Evolutionary conservation across 1,140 invertebrate genomes (phyloP), one percentile per base, ranked within the genome.

Genomic region (Drosophila neocordata): DNA sequence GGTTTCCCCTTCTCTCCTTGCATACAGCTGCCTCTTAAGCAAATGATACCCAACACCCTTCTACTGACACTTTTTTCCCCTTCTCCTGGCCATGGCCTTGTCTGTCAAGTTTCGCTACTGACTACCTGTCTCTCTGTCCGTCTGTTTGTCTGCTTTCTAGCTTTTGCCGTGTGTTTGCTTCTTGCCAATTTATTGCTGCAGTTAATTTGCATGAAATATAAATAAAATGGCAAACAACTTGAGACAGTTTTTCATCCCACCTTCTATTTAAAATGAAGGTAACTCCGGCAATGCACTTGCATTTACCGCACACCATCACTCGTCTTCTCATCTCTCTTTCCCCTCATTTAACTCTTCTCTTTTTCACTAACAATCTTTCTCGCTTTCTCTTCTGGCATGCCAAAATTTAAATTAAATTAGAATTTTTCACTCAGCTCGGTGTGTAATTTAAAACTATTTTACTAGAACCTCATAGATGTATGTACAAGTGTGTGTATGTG

Each of bases 181-280:
- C 73, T 76, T 79, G 83, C 77, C 78, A 87, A 82, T 88, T 87
- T 87, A 87, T 88, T 79, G 79, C 83, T 66, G 76, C 75, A 88
- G 83, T 88, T 87, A 87, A 88, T 87, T 87, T 87, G 79, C 83
- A 88, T 87, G 83, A 87, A 87, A 87, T 83, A 88, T 88, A 87
- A 88, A 88, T 87, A 87, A 83, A 88, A 57, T 81, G 73, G 73
- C 77, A 87, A 76, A 70, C 75, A 88, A 82, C 82, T 73, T 69
- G 82, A 82, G 83, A 70, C 57, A 63, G 69, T 65, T 68, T 22
- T 15, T 61, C 24, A 15, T 4, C 11, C 31, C 38, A n/a, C 22
- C 37, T 15, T 7, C 27, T 6, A 6, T 7, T 31, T 8, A 24
- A 41, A 44, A 44, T 44, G 41, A 44, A 44, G 41, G 41, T 48